Conservation (phyloP, 2,797 vertebrate species). For the Ceyx erithaca region DNA sequence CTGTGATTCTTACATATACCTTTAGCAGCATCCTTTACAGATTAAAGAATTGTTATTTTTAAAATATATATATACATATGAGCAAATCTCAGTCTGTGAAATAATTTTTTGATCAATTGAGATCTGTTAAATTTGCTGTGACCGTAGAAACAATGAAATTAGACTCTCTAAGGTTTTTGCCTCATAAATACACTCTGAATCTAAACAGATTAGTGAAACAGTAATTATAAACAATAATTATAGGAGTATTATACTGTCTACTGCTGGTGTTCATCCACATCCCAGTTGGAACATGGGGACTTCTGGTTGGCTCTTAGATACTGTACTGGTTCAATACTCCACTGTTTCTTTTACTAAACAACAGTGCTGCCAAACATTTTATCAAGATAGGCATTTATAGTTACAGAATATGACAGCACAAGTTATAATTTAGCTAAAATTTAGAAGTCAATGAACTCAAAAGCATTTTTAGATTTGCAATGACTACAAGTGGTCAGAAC, state of each 20-base stretch:
- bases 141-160: background rate
- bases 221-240: background rate
- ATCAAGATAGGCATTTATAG: background rate
- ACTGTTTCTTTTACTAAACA: background rate
- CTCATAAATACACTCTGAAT: background rate
- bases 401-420: background rate
- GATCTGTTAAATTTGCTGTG: background rate
- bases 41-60: background rate
- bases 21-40: background rate
- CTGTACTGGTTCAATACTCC: background rate
- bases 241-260: background rate
- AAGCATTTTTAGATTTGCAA: background rate
- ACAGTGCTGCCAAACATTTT: background rate
- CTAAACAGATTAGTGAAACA: background rate
- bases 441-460: background rate
- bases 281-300: rapidly evolving
- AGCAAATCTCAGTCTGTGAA: background rate
- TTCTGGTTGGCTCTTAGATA: background rate
- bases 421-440: background rate
- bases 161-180: background rate
- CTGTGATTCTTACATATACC: background rate
- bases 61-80: background rate
- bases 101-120: background rate
- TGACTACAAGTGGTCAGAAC: background rate
- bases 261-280: background rate